Evolutionary conservation across 2,797 vertebrate species (phyloP).

Genomic region (Malacoraja senta): DNA sequence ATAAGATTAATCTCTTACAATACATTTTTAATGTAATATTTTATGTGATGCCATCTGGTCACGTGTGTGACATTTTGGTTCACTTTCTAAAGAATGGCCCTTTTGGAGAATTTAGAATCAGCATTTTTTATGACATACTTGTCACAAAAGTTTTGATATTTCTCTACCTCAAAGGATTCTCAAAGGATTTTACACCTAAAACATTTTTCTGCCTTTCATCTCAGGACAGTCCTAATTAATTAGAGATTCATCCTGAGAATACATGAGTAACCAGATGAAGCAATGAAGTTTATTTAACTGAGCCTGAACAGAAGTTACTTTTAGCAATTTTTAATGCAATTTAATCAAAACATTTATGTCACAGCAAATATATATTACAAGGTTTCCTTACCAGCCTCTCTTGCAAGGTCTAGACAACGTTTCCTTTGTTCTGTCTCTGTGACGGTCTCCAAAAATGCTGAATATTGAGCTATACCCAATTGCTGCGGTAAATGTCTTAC

Average conservation of each 20-base stretch:
- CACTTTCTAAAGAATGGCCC: too few relatives aligned
- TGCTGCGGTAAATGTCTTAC: conserved; percentile 79
- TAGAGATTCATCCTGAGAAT: not conserved
- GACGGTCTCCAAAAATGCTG: conserved; percentile 77
- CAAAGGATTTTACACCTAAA: not conserved
- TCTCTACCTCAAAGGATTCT: too few relatives aligned
- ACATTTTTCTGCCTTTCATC: not conserved
- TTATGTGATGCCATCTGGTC: too few relatives aligned
- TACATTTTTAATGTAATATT: too few relatives aligned
- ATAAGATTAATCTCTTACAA: too few relatives aligned
- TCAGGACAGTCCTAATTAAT: not conserved
- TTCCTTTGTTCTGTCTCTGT: conserved; percentile 74
- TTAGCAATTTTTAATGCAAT: not conserved
- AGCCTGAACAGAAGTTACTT: not conserved
- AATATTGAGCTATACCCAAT: conserved; percentile 73
- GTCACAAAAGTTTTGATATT: too few relatives aligned
- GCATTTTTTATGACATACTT: not conserved
- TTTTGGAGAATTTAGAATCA: not conserved
- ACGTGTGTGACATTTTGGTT: too few relatives aligned
- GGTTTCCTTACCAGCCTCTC: conserved; percentile 69
- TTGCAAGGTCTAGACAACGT: conserved; percentile 78
- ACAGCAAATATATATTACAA: not conserved
- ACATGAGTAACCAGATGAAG: not conserved
- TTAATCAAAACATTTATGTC: not conserved
- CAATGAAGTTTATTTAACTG: not conserved